Conservation (phyloP, 1,140 invertebrate species). For the Aphidius gifuensis region DNA sequence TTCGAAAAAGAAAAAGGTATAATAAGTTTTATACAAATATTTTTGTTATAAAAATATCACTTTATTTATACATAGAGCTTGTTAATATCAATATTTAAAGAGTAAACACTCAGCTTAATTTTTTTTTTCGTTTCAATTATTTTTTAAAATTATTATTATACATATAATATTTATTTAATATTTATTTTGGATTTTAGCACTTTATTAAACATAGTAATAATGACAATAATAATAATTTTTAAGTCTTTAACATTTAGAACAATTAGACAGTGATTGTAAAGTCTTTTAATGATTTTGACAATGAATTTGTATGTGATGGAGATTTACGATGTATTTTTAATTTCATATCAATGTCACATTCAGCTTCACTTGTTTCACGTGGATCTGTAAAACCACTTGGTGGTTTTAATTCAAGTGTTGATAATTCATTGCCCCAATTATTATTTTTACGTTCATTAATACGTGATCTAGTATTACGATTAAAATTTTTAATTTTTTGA, state of each 20-base stretch:
- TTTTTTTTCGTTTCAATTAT: slow-evolving; percentile 6
- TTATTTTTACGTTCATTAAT: slow-evolving; percentile 28
- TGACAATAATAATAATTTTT: background rate
- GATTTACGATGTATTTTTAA: slow-evolving; percentile 44
- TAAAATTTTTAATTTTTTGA: slow-evolving; percentile 33
- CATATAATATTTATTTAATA: slow-evolving; percentile 24
- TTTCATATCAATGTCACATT: slow-evolving; percentile 54
- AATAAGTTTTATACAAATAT: background rate
- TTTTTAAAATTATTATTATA: background rate
- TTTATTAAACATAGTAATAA: slow-evolving; percentile 10
- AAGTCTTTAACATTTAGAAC: slow-evolving; percentile 44
- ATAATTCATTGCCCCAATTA: slow-evolving; percentile 48
- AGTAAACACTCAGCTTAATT: slow-evolving; percentile 18
- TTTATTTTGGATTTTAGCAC: slow-evolving; percentile 25
- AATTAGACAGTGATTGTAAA: slow-evolving; percentile 53
- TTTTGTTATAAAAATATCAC: slow-evolving; percentile 46
- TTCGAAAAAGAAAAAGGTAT: background rate
- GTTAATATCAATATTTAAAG: slow-evolving; percentile 33
- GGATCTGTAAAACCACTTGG: slow-evolving; percentile 51
- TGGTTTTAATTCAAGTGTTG: slow-evolving; percentile 50
- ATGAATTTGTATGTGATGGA: slow-evolving; percentile 37
- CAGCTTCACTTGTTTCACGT: slow-evolving; percentile 53
- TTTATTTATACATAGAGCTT: slow-evolving; percentile 46
- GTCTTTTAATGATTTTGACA: slow-evolving; percentile 52
- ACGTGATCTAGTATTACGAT: slow-evolving; percentile 25